Evolutionary conservation across 2,113 vertebrate genomes (phyloP).

Genomic region (Brienomyrus longianalis): DNA sequence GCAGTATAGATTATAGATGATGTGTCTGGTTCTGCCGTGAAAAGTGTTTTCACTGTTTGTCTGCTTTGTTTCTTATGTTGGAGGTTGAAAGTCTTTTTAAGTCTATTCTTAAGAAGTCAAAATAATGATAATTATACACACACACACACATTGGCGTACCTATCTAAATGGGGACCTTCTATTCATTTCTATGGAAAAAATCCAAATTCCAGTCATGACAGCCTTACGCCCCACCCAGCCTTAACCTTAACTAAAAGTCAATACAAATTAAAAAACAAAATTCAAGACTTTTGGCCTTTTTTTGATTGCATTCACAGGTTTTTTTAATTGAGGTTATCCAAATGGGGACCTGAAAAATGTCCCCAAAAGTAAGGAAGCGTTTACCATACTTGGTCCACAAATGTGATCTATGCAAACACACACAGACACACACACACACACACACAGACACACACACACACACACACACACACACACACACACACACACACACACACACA

Average conservation of each 20-base stretch:
- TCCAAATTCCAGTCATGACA: too few relatives aligned
- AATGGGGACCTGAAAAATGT: too few relatives aligned
- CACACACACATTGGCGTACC: neutral
- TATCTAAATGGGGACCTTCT: too few relatives aligned
- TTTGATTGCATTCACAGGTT: too few relatives aligned
- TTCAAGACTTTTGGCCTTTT: too few relatives aligned
- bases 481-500: neutral
- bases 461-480: neutral
- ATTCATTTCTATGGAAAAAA: too few relatives aligned
- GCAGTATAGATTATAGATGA: neutral
- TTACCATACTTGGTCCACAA: too few relatives aligned
- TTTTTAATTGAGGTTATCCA: too few relatives aligned
- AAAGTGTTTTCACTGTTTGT: neutral
- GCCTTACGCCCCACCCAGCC: too few relatives aligned
- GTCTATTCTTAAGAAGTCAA: neutral
- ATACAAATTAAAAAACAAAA: too few relatives aligned
- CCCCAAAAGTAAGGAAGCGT: too few relatives aligned
- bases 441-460: neutral
- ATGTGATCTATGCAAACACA: neutral
- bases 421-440: neutral
- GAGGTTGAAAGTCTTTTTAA: neutral
- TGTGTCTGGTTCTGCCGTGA: neutral
- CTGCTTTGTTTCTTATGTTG: neutral
- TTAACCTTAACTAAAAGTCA: too few relatives aligned
- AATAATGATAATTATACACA: neutral